Conservation (phyloP, 2,797 vertebrate genomes). For the Chaunax sp. region DNA sequence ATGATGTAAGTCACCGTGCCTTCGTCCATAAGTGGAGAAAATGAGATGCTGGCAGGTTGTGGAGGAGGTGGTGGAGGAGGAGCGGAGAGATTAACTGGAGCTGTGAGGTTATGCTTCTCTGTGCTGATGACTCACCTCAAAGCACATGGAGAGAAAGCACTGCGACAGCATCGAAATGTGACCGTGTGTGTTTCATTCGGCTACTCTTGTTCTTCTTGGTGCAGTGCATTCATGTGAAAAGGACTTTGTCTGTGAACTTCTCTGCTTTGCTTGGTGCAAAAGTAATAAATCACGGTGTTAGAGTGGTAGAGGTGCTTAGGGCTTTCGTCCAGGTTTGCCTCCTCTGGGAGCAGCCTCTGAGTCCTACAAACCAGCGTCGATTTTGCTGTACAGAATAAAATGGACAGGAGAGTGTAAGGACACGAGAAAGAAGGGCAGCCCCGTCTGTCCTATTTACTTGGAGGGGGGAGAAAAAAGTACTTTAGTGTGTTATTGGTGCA, state of each 20-base stretch:
- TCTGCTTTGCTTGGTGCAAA: constrained; percentile 79
- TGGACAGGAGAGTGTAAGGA: constrained; percentile 73
- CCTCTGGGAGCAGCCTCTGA: constrained; percentile 74
- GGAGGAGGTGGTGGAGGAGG: constrained; percentile 60
- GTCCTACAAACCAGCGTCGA: constrained; percentile 78
- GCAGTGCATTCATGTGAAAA: constrained; percentile 82
- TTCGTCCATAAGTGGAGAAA: constrained; percentile 77
- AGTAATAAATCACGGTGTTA: constrained; percentile 83
- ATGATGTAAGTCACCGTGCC: constrained; percentile 69
- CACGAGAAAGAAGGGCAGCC: constrained; percentile 80
- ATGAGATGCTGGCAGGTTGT: constrained; percentile 76
- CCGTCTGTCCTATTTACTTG: constrained; percentile 80
- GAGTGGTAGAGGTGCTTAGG: constrained; percentile 74
- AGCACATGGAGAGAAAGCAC: constrained; percentile 80
- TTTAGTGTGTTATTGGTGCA: constrained; percentile 54
- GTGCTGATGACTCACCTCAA: constrained; percentile 85
- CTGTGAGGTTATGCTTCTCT: constrained; percentile 75
- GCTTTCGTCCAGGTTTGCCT: constrained; percentile 76
- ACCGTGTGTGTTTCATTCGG: constrained; percentile 61
- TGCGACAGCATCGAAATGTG: constrained; percentile 83
- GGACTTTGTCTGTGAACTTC: constrained; percentile 80
- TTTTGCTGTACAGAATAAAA: constrained; percentile 66
- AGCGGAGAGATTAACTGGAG: constrained; percentile 73
- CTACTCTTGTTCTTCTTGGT: constrained; percentile 78
- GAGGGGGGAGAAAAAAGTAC: constrained; percentile 16